Percentiles rank a stretch among this genome's conserved stretches.
These are phyloP conservation scores for Trigoniulus corallinus DNA, from an alignment of 1,140 invertebrate species.

Conservation along the genomic window DNA sequence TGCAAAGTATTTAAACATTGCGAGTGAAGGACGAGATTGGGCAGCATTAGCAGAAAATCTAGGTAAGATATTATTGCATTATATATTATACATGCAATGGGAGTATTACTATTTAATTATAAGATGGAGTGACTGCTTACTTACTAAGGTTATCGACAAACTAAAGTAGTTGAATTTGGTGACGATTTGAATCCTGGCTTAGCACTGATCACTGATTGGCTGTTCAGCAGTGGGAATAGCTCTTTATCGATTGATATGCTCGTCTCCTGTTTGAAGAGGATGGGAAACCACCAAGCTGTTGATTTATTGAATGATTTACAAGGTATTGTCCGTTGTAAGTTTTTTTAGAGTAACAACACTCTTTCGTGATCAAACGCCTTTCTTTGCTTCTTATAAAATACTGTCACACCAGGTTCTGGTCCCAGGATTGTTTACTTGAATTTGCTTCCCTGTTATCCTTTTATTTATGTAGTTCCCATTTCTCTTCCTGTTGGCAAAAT, in stretches of 20 bases:
- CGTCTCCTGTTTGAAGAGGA: constrained; percentile 25
- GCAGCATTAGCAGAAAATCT: constrained; percentile 24
- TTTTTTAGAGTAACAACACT: too few species aligned
- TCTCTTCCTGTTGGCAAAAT: too few species aligned
- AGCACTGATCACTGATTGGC: constrained; percentile 29
- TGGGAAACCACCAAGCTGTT: constrained; percentile 25
- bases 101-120: not conserved
- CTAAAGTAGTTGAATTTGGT: constrained; percentile 23
- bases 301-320: constrained; percentile 20
- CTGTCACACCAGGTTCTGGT: too few species aligned
- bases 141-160: constrained; percentile 25
- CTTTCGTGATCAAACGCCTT: too few species aligned
- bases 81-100: too few species aligned
- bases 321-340: not conserved
- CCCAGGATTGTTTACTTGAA: too few species aligned
- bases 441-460: too few species aligned
- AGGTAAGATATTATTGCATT: too few species aligned
- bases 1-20: constrained; percentile 27
- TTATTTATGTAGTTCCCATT: too few species aligned
- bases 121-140: not conserved
- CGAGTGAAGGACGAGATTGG: constrained; percentile 27
- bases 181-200: constrained; percentile 28
- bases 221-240: constrained; percentile 29
- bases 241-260: constrained; percentile 29
- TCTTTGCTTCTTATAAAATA: too few species aligned